A percentile compares a stretch with the other conserved stretches of the same genome.
phyloP scores from a whole-genome alignment of 2,113 vertebrate genomes.

The Numenius arquata region DNA sequence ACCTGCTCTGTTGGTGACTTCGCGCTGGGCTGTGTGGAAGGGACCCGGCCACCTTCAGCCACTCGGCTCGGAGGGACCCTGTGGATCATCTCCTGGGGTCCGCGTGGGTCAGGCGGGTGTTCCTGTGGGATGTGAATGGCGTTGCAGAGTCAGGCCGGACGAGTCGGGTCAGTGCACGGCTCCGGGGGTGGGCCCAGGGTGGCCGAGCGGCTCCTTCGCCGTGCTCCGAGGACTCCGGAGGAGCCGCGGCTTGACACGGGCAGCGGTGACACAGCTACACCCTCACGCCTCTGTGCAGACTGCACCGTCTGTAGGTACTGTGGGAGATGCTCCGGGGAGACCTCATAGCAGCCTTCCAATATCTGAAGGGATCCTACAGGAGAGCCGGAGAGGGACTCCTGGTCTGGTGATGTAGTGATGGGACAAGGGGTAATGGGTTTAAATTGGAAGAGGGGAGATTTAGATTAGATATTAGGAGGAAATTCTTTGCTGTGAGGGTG shows the following conservation, averaged over 20 bases:
- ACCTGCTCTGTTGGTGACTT: background rate
- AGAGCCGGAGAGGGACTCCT: no score
- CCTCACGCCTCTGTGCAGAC: background rate
- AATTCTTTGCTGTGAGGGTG: no score
- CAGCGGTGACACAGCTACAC: accelerated
- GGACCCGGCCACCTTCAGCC: background rate
- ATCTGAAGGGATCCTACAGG: no score
- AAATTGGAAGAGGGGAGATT: no score
- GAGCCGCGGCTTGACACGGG: background rate
- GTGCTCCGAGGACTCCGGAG: background rate
- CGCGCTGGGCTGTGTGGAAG: background rate
- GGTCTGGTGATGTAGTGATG: no score
- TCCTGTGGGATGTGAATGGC: accelerated
- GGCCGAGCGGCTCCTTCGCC: background rate
- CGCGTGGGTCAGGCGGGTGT: background rate
- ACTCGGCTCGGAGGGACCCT: accelerated
- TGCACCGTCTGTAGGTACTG: accelerated
- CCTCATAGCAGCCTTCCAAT: no score
- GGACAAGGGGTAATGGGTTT: no score
- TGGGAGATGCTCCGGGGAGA: no score
- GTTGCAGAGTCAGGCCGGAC: no score
- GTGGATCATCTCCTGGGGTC: accelerated
- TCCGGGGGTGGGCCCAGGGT: accelerated
- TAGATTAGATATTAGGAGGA: no score
- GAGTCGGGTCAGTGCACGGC: accelerated